Evolutionary conservation across 1,140 invertebrate genomes (phyloP).

Genomic region (Venturia canescens): DNA sequence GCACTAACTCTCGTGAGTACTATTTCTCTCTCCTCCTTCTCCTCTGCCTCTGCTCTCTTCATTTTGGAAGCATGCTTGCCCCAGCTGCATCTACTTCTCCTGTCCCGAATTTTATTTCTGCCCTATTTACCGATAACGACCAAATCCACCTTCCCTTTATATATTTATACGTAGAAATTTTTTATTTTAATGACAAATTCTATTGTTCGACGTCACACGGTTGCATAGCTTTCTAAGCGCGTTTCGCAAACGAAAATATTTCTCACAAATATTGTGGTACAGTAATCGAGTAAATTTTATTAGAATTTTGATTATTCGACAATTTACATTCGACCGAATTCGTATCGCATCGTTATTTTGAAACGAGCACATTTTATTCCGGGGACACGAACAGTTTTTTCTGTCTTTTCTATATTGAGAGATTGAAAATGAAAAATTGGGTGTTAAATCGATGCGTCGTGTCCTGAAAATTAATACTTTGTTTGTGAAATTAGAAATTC

Average conservation of each 20-base stretch:
- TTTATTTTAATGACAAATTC: background rate
- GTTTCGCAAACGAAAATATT: no score
- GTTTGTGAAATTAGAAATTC: background rate
- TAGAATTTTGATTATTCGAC: no score
- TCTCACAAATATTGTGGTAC: no score
- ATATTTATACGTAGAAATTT: conserved; percentile 2
- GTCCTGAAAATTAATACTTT: background rate
- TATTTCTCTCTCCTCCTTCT: conserved; percentile 28
- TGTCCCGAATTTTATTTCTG: conserved; percentile 45
- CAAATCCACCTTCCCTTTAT: conserved; percentile 38
- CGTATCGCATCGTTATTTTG: no score
- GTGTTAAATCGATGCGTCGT: no score
- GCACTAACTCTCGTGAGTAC: conserved; percentile 48
- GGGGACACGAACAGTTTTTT: no score
- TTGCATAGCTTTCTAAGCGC: conserved; percentile 14
- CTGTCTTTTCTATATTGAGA: background rate
- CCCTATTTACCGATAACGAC: conserved; percentile 40
- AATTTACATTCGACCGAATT: no score
- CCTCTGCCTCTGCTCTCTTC: background rate
- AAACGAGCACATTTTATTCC: no score
- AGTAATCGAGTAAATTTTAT: no score
- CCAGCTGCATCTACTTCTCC: conserved; percentile 42
- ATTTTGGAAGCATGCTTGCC: conserved; percentile 11
- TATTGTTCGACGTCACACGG: background rate
- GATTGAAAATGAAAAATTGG: background rate